A percentile compares a stretch with the other conserved stretches of the same genome.
Evolutionary conservation across 2,113 vertebrate genomes (phyloP).

Genomic region (Gambusia affinis): DNA sequence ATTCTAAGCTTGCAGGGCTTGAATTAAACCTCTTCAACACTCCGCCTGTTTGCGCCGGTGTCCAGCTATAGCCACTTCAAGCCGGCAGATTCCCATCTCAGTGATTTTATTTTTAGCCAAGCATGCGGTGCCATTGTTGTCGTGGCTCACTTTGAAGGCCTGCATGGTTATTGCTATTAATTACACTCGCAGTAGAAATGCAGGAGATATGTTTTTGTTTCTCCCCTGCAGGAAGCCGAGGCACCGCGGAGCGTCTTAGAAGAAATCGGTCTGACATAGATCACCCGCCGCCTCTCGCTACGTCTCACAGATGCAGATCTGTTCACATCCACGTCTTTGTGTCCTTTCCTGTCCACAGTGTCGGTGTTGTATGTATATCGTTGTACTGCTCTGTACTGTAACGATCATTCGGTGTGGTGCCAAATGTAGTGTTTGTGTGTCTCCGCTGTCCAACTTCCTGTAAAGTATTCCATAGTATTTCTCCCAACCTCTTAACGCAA

Average conservation of each 20-base stretch:
- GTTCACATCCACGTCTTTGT: conserved; percentile 30
- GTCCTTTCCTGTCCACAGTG: conserved; percentile 31
- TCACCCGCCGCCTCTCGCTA: neutral
- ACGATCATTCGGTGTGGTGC: conserved; percentile 63
- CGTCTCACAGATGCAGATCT: conserved; percentile 30
- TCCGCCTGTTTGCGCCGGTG: conserved; percentile 20
- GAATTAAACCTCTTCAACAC: conserved; percentile 11
- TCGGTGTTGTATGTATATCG: conserved; percentile 60
- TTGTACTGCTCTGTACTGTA: conserved; percentile 38
- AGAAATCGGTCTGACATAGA: conserved; percentile 98
- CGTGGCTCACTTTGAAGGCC: neutral
- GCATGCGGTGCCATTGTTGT: conserved; percentile 30
- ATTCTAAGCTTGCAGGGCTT: conserved; percentile 21
- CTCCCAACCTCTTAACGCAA: conserved; percentile 13
- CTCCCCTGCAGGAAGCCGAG: conserved; percentile 90
- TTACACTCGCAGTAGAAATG: neutral
- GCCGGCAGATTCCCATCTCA: conserved; percentile 23
- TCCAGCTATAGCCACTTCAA: conserved; percentile 11
- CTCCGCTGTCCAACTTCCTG: conserved; percentile 34
- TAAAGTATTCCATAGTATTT: conserved; percentile 30
- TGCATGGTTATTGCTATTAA: conserved; percentile 13
- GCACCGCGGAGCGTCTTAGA: conserved; percentile 97
- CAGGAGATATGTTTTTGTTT: conserved; percentile 42
- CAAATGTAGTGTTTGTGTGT: conserved; percentile 63
- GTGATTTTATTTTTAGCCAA: conserved; percentile 45